These are phyloP conservation scores for Patiria pectinifera DNA, from an alignment of 53 echinoderm and acorn worm genomes.

Conservation along the genomic window DNA sequence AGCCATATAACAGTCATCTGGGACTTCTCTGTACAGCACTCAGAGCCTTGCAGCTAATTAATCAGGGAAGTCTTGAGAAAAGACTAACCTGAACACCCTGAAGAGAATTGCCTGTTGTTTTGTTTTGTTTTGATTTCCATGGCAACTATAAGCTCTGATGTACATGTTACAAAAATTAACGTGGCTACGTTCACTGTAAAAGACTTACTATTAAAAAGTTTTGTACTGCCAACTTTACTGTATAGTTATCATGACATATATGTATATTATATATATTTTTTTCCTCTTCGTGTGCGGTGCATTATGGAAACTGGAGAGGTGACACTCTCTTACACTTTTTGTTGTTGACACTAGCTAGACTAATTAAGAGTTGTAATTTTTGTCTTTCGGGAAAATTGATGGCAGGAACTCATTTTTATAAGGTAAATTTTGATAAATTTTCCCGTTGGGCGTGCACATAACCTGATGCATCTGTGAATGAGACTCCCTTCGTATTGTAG, in stretches of 20 bases:
- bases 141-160: constrained; percentile 41
- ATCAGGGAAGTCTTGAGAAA: not conserved
- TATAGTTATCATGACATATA: constrained; percentile 43
- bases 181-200: constrained; percentile 48
- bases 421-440: not conserved
- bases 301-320: not conserved
- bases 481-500: not conserved
- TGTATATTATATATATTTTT: constrained; percentile 49
- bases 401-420: not conserved
- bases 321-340: not conserved
- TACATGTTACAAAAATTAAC: constrained; percentile 31
- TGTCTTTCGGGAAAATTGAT: not conserved
- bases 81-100: not conserved
- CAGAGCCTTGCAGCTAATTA: not conserved
- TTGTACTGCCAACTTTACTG: constrained; percentile 61
- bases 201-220: constrained; percentile 46
- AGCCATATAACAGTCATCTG: not conserved
- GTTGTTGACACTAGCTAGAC: not conserved
- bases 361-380: not conserved
- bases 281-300: constrained; percentile 56
- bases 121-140: not conserved
- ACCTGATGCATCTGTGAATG: not conserved
- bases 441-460: not conserved
- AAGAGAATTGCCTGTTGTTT: constrained; percentile 19
- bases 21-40: not conserved